A percentile compares a stretch with the other conserved stretches of the same genome.
Conservation (phyloP, 2,797 vertebrate genomes). For the Acanthurus lineatus region DNA sequence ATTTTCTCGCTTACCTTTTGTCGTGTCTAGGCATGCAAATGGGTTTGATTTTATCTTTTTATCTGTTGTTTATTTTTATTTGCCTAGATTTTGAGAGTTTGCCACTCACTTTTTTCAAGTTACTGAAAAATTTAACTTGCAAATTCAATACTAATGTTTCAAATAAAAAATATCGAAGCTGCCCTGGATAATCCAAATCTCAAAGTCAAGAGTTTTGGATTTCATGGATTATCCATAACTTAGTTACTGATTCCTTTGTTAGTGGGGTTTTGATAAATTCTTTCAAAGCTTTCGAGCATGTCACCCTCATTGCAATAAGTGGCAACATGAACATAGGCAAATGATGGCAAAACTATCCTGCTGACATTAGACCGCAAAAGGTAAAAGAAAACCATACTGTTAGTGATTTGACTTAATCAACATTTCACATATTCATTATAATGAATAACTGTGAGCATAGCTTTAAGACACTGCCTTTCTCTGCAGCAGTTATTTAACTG, state of each 20-base stretch:
- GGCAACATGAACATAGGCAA: neutral
- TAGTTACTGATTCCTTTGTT: neutral
- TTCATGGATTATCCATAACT: neutral
- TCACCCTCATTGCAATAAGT: neutral
- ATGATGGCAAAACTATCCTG: neutral
- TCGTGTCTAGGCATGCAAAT: neutral
- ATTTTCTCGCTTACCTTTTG: neutral
- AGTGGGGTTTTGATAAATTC: neutral
- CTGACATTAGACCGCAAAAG: neutral
- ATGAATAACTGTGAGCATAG: slow-evolving; percentile 17
- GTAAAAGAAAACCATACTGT: no score
- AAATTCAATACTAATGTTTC: neutral
- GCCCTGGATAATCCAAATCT: neutral
- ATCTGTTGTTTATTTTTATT: neutral
- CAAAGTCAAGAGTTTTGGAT: neutral
- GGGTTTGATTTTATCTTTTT: neutral
- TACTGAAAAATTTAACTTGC: neutral
- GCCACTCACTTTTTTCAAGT: neutral
- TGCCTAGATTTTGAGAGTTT: neutral
- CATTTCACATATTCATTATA: neutral
- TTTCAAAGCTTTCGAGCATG: neutral
- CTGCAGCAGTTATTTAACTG: slow-evolving; percentile 39
- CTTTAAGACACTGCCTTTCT: slow-evolving; percentile 11
- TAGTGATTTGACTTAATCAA: neutral
- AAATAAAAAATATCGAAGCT: neutral